phyloP scores from a whole-genome alignment of 2,888 invertebrate species.

The Polylopha cassiicola region DNA sequence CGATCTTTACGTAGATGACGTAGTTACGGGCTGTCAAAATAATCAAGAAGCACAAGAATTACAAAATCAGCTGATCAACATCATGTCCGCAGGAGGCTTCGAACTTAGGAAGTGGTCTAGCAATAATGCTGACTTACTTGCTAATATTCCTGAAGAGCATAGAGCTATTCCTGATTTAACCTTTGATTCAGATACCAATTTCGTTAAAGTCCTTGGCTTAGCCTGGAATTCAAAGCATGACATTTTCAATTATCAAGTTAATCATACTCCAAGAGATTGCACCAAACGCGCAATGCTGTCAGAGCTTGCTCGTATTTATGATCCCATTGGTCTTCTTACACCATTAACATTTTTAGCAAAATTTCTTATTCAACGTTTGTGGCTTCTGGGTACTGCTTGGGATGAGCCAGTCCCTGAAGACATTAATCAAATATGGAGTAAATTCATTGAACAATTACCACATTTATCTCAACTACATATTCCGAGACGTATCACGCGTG shows the following conservation, averaged over 20 bases:
- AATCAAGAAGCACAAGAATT: conserved; percentile 8
- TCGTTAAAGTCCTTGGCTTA: conserved; percentile 19
- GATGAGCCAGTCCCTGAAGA: conserved; percentile 21
- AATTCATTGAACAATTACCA: conserved; percentile 16
- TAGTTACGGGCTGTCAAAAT: conserved; percentile 3
- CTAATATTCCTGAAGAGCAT: neutral
- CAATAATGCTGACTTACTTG: conserved; percentile 8
- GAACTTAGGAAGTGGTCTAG: conserved; percentile 22
- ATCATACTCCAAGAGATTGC: neutral
- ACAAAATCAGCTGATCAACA: conserved; percentile 12
- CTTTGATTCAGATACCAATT: conserved; percentile 2
- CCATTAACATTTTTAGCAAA: conserved; percentile 27
- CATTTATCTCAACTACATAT: conserved; percentile 12
- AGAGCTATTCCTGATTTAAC: neutral
- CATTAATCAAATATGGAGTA: conserved; percentile 22
- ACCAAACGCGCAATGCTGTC: conserved; percentile 6
- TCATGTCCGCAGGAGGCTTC: conserved; percentile 20
- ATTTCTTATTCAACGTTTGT: conserved; percentile 26
- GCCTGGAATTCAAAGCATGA: conserved; percentile 15
- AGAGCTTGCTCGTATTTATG: conserved; percentile 27
- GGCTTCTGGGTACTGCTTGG: conserved; percentile 23
- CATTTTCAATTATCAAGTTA: conserved; percentile 7
- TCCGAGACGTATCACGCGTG: conserved; percentile 7
- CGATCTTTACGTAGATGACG: conserved; percentile 19
- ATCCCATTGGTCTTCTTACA: conserved; percentile 28